Evolutionary conservation across 2,113 vertebrate species (phyloP).

Genomic region (Sturnus vulgaris): DNA sequence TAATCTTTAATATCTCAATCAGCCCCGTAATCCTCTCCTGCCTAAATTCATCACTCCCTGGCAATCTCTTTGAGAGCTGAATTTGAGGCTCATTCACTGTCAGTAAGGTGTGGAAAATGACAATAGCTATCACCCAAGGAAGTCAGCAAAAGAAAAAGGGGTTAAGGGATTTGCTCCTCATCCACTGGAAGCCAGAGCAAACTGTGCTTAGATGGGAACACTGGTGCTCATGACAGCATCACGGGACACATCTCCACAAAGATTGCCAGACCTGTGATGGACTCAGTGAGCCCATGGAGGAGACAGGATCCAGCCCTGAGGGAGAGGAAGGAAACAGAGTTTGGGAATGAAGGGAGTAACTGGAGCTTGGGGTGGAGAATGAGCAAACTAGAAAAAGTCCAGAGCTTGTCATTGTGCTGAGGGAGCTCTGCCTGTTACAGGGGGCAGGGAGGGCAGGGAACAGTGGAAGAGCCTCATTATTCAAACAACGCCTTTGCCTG

Average conservation of each 20-base stretch:
- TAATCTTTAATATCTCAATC: neutral
- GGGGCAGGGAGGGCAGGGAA: neutral
- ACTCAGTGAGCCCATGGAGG: neutral
- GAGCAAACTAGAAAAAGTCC: neutral
- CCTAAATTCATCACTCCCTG: neutral
- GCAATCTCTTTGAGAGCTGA: neutral
- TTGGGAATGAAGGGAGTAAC: neutral
- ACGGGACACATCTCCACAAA: neutral
- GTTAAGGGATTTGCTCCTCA: neutral
- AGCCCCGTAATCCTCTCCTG: neutral
- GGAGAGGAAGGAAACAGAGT: neutral
- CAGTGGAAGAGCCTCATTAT: neutral
- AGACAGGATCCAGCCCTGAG: neutral
- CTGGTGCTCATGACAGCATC: neutral
- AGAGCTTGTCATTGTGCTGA: neutral
- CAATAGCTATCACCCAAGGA: neutral
- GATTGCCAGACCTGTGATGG: neutral
- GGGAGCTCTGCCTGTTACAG: neutral
- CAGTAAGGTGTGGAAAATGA: neutral
- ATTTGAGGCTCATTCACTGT: neutral
- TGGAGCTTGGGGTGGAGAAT: neutral
- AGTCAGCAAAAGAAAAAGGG: neutral
- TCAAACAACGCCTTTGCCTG: fast-evolving
- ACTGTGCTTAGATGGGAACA: neutral
- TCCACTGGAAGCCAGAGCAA: neutral